A percentile compares a stretch with the other conserved stretches of the same genome.
Evolutionary conservation across 1,140 invertebrate species (phyloP).

Genomic region (Ceratina japonica): DNA sequence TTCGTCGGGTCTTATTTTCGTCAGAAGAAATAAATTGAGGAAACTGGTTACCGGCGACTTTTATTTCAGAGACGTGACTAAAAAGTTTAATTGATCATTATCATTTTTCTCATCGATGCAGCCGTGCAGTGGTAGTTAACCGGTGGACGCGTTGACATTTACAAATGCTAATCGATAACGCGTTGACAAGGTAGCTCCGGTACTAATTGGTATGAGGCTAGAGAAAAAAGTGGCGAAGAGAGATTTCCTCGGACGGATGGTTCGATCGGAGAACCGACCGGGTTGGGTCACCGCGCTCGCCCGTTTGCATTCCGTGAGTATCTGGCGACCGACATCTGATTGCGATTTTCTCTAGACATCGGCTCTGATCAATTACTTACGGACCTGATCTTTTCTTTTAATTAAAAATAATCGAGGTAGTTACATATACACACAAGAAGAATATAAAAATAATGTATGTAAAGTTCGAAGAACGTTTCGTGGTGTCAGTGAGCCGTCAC

Average conservation of each 20-base stretch:
- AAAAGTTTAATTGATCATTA: not conserved
- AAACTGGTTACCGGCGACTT: no score
- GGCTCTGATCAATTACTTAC: constrained; percentile 9
- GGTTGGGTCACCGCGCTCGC: no score
- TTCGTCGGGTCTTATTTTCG: no score
- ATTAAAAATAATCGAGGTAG: constrained; percentile 40
- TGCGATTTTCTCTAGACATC: not conserved
- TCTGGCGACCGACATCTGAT: constrained; percentile 15
- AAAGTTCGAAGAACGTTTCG: no score
- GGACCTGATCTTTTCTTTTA: constrained; percentile 5
- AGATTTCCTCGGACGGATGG: constrained; percentile 15
- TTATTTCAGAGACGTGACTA: no score
- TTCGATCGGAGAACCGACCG: not conserved
- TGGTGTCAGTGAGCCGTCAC: no score
- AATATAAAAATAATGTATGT: no score
- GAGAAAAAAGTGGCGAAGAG: not conserved
- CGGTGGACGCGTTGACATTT: constrained; percentile 18
- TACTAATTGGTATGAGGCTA: constrained; percentile 17
- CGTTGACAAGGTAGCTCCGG: constrained; percentile 6
- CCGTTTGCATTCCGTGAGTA: constrained; percentile 26
- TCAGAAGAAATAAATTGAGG: no score
- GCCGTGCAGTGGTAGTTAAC: constrained; percentile 20
- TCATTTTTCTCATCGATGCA: constrained; percentile 27
- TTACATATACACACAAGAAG: no score
- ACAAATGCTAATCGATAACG: constrained; percentile 35